These are phyloP conservation scores for Tiliacea citrago DNA, from an alignment of 2,888 invertebrate species.

Conservation along the genomic window DNA sequence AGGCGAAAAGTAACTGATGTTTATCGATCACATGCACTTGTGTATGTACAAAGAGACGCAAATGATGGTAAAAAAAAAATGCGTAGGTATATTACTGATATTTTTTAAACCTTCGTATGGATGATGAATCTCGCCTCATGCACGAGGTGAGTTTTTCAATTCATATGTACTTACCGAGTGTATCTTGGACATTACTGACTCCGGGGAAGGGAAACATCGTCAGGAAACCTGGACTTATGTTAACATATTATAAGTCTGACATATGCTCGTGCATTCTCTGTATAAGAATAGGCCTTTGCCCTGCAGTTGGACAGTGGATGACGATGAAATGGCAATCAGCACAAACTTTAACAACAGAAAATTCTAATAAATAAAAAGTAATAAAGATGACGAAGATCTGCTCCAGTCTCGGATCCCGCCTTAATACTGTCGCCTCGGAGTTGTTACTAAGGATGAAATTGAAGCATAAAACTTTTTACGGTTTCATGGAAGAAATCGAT, in stretches of 20 bases:
- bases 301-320: no score
- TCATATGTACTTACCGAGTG: no score
- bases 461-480: conserved; percentile 45
- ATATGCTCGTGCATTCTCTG: no score
- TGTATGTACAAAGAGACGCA: background rate
- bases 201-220: no score
- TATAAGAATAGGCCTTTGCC: no score
- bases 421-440: background rate
- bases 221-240: no score
- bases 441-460: conserved; percentile 35
- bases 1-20: background rate
- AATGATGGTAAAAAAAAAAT: no score
- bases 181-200: no score
- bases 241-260: no score
- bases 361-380: background rate
- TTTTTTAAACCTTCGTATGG: background rate
- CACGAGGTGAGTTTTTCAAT: no score
- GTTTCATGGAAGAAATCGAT: conserved; percentile 49
- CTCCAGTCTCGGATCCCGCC: background rate
- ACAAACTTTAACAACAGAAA: background rate
- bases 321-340: background rate
- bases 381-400: background rate
- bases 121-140: no score
- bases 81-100: no score
- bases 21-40: background rate